Evolutionary conservation across 2,797 vertebrate species (phyloP), one percentile per base, ranked within the genome.

Genomic region (Sylvia borin): DNA sequence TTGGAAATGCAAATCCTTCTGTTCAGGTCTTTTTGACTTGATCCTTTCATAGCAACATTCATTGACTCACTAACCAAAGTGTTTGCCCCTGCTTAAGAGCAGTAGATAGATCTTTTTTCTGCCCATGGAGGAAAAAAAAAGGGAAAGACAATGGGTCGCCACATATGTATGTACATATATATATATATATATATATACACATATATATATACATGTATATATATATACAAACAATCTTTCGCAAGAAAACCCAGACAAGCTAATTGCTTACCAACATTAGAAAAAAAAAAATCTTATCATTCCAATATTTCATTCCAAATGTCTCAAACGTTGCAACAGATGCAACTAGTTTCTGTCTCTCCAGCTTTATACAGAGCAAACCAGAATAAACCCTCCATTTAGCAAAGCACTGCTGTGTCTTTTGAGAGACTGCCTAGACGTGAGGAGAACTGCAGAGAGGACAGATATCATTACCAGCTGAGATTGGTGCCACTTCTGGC

Each of bases 391-490:
- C 1, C 16, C 13, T 73, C 18, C 4, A 13, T 54, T 73, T 62
- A 58, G 10, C 14, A 85, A 76, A 87, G 40, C 11, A 42, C 12
- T 67, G 11, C 5, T 74, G 8, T 26, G 22, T 47, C 34, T 65
- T 77, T 86, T 72, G 42, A 50, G 38, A 90, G 32, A 40, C 15
- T 20, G 21, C 25, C 38, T 61, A 54, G 5, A 32, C 18, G 6
- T 50, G 48, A 60, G 24, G 38, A 55, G 22, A 84, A 43, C 48
- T 58, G 84, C 42, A 75, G 2, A n/a, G 48, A 71, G 65, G 66
- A 48, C 12, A 57, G 17, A 8, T 13, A 20, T 54, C 31, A 58
- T 95, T 96, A 96, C 88, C 96, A 96, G 86, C 18, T 85, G 77
- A 70, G n/a, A 72, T 9, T 75, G 40, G 86, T 73, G 64, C 42